phyloP scores from a whole-genome alignment of 2,113 vertebrate genomes.

The Gallinago jamesoni region DNA sequence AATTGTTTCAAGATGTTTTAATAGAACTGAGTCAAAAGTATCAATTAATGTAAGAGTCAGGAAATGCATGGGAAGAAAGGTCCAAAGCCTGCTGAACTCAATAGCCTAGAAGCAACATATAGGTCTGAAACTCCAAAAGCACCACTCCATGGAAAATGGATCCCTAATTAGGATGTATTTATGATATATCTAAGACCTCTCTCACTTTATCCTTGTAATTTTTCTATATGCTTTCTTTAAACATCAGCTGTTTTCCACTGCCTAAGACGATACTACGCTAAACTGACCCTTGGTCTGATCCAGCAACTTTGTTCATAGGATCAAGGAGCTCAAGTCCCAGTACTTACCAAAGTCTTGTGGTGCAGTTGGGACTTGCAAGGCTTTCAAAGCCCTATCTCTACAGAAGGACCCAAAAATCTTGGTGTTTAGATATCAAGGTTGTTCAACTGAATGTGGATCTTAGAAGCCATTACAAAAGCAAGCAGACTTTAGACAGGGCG shows the following conservation, averaged over 20 bases:
- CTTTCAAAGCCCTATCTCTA: not conserved
- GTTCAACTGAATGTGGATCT: not conserved
- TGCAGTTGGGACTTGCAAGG: not conserved
- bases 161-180: not conserved
- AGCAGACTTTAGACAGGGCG: not conserved
- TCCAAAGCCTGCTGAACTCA: not conserved
- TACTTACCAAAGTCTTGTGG: not conserved
- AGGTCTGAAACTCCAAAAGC: not conserved
- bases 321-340: not conserved
- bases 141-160: not conserved
- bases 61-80: not conserved
- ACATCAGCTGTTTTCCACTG: not conserved
- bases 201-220: not conserved
- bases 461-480: not conserved
- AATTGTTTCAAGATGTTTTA: not conserved
- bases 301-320: not conserved
- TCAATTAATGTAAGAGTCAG: not conserved
- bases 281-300: not conserved
- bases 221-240: not conserved
- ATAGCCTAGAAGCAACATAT: not conserved
- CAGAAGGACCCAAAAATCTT: not conserved
- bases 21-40: not conserved
- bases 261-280: not conserved
- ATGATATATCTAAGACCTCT: not conserved
- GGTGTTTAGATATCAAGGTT: not conserved